phyloP scores from a whole-genome alignment of 1,140 invertebrate genomes.

The Formica exsecta region DNA sequence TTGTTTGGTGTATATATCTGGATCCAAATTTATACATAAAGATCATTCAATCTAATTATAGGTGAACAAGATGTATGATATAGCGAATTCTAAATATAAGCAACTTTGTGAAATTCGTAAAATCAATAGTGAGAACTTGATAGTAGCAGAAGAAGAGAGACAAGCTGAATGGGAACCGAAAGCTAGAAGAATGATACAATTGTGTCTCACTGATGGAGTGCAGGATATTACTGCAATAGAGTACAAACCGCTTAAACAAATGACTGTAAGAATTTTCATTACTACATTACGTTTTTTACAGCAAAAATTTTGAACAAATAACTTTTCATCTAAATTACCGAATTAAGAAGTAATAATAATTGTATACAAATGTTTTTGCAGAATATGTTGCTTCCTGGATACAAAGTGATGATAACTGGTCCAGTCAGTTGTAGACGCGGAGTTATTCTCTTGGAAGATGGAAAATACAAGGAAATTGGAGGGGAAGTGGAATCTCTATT shows the following conservation, averaged over 20 bases:
- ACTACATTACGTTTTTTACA: neutral
- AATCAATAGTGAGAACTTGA: conserved; percentile 86
- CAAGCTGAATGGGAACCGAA: conserved; percentile 79
- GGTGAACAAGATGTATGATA: conserved; percentile 87
- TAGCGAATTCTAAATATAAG: conserved; percentile 88
- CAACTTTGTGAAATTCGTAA: conserved; percentile 89
- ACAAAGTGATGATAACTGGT: conserved; percentile 87
- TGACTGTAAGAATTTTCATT: conserved; percentile 76
- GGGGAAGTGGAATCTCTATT: conserved; percentile 91
- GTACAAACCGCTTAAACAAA: conserved; percentile 88
- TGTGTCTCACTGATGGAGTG: conserved; percentile 92
- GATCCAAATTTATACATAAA: conserved; percentile 31
- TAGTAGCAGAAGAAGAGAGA: conserved; percentile 86
- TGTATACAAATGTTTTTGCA: conserved; percentile 62
- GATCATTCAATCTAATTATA: conserved; percentile 63
- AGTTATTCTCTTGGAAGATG: conserved; percentile 89
- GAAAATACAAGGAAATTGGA: conserved; percentile 89
- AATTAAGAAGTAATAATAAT: neutral
- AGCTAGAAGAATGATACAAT: conserved; percentile 89
- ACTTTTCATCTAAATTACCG: neutral
- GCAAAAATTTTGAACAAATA: neutral
- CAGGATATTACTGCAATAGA: conserved; percentile 91
- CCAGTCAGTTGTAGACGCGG: conserved; percentile 91
- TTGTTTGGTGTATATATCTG: neutral
- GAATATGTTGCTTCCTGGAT: conserved; percentile 83